Percentiles rank a stretch among this genome's conserved stretches.
Evolutionary conservation across 2,888 invertebrate genomes (phyloP).

Genomic region (Tachina fera): DNA sequence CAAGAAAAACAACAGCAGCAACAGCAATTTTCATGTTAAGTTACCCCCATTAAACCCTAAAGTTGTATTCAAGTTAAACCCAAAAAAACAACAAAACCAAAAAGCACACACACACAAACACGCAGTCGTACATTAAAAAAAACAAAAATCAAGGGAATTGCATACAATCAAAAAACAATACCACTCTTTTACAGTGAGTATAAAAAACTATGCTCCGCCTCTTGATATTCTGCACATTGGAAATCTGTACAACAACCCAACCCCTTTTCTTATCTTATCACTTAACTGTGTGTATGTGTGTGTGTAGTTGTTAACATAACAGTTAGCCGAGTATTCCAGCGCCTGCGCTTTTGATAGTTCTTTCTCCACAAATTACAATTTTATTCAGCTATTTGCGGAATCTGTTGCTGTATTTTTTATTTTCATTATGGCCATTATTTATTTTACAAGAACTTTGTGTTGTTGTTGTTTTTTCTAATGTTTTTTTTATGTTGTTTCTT

Average conservation of each 20-base stretch:
- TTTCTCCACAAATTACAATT: not conserved
- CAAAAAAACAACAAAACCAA: conserved; percentile 19
- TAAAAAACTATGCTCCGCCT: conserved; percentile 54
- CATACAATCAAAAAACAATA: not conserved
- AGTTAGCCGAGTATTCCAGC: conserved; percentile 51
- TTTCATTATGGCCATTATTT: conserved; percentile 38
- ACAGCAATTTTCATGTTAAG: conserved; percentile 60
- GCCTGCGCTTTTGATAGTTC: conserved; percentile 32
- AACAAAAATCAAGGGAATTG: conserved; percentile 18
- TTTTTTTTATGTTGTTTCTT: conserved; percentile 15
- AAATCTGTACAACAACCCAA: conserved; percentile 63
- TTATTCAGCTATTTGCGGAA: conserved; percentile 57
- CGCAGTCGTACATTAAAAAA: not conserved
- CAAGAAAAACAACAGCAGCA: conserved; percentile 29
- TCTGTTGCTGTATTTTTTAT: conserved; percentile 46
- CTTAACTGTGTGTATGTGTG: not conserved
- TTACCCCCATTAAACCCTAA: conserved; percentile 65
- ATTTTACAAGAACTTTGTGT: conserved; percentile 4
- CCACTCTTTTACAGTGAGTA: conserved; percentile 34
- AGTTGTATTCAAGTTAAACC: conserved; percentile 43
- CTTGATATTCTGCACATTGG: conserved; percentile 53
- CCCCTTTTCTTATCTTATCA: conserved; percentile 67
- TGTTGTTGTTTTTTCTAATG: conserved; percentile 1
- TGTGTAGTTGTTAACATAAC: conserved; percentile 8
- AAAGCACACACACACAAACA: conserved; percentile 23